These are phyloP conservation scores for Thereva unica DNA, from an alignment of 2,888 invertebrate species.

Conservation along the genomic window DNA sequence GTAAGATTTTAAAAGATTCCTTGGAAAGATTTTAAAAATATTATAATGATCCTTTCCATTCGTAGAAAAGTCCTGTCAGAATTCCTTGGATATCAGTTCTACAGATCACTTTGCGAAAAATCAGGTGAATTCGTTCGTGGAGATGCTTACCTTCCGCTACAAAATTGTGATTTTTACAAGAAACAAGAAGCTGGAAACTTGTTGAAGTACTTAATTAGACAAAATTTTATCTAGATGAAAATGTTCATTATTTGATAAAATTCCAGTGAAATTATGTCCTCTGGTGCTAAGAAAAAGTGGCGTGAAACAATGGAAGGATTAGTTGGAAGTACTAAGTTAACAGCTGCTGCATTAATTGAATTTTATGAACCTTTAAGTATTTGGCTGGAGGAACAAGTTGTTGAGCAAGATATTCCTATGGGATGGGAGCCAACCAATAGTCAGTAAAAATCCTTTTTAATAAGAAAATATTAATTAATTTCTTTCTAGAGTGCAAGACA, in stretches of 20 bases:
- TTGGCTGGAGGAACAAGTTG: constrained; percentile 71
- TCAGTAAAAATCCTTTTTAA: constrained; percentile 20
- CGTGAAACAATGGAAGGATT: constrained; percentile 78
- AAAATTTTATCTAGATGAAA: not conserved
- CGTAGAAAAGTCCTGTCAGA: constrained; percentile 75
- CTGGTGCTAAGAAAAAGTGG: constrained; percentile 77
- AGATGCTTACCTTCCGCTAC: constrained; percentile 67
- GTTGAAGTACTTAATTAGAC: constrained; percentile 60
- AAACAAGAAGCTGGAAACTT: constrained; percentile 76
- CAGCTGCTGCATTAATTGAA: constrained; percentile 73
- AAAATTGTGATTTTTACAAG: constrained; percentile 83
- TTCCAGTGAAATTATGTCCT: constrained; percentile 64
- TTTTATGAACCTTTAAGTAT: constrained; percentile 76
- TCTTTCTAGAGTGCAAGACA: too few species aligned
- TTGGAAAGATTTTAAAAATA: not conserved
- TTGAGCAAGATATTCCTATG: constrained; percentile 63
- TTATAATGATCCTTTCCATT: constrained; percentile 39
- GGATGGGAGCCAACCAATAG: constrained; percentile 61
- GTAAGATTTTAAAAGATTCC: constrained; percentile 45
- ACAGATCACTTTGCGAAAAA: constrained; percentile 72
- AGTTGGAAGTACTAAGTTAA: constrained; percentile 74
- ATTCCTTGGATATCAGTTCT: constrained; percentile 81
- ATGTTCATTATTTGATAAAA: constrained; percentile 1
- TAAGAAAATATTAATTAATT: too few species aligned
- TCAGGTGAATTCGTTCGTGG: constrained; percentile 74